Conservation (phyloP, 2,797 vertebrate species). For the Catostomus latipinnis region DNA sequence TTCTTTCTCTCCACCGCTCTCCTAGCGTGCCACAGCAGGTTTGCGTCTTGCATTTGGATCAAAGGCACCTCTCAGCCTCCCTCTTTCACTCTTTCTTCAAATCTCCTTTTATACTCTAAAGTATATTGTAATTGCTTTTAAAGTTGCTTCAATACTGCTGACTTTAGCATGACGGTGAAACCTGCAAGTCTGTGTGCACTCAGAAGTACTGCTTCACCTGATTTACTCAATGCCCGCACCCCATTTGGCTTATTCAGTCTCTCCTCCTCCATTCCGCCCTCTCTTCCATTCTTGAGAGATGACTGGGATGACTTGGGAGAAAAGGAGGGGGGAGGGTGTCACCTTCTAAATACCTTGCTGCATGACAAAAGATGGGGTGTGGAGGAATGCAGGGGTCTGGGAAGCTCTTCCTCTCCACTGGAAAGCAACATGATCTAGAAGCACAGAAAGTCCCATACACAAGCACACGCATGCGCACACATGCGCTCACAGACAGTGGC, state of each 20-base stretch:
- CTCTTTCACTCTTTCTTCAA: constrained; percentile 27
- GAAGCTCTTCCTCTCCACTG: constrained; percentile 36
- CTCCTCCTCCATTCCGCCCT: constrained; percentile 1
- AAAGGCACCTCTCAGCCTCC: constrained; percentile 29
- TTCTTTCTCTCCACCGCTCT: constrained; percentile 39
- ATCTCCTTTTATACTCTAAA: constrained; percentile 33
- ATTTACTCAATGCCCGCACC: constrained; percentile 9
- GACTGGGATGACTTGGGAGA: constrained; percentile 23
- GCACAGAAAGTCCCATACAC: not conserved
- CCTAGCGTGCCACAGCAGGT: constrained; percentile 58
- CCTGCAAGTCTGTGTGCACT: constrained; percentile 31
- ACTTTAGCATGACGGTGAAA: constrained; percentile 44
- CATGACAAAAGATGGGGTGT: constrained; percentile 53
- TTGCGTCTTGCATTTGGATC: constrained; percentile 34
- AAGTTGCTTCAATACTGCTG: constrained; percentile 4
- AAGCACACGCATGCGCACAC: not conserved
- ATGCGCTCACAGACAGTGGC: constrained; percentile 23
- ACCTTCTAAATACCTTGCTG: constrained; percentile 43
- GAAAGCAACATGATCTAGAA: constrained; percentile 22
- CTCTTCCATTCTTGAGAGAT: constrained; percentile 4
- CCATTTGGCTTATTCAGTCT: constrained; percentile 1
- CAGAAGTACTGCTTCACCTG: constrained; percentile 25
- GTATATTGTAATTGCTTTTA: constrained; percentile 32
- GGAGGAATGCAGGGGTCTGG: constrained; percentile 48
- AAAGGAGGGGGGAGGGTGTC: constrained; percentile 30